phyloP scores from a whole-genome alignment of 2,113 vertebrate genomes.

The Numenius arquata region DNA sequence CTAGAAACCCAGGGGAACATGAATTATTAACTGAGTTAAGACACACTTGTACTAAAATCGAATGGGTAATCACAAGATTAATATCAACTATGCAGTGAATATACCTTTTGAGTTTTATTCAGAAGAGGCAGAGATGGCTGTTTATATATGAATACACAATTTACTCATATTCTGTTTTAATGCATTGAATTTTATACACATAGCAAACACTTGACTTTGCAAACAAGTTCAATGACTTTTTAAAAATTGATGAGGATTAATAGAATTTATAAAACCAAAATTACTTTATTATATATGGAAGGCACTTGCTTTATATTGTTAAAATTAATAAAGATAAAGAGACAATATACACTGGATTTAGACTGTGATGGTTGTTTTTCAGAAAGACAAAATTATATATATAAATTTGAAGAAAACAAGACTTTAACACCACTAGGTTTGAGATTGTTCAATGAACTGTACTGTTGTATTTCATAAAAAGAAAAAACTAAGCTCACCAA shows the following conservation, averaged over 20 bases:
- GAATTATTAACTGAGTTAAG: slow-evolving; percentile 47
- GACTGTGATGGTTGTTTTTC: not conserved
- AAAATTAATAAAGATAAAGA: not conserved
- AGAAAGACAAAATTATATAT: not conserved
- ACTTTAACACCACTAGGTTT: not conserved
- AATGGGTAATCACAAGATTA: slow-evolving; percentile 28
- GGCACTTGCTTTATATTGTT: not conserved
- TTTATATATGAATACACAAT: not conserved
- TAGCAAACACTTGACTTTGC: not conserved
- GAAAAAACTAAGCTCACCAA: not conserved
- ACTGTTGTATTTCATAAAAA: not conserved
- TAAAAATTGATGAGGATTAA: not conserved
- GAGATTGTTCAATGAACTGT: not conserved
- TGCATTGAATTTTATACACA: not conserved
- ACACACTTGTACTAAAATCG: not conserved
- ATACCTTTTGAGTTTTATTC: not conserved
- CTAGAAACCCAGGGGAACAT: not conserved
- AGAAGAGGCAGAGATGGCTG: not conserved
- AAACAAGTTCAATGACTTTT: not conserved
- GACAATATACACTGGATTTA: not conserved
- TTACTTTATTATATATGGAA: not conserved
- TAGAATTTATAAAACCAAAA: not conserved
- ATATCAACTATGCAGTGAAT: not conserved
- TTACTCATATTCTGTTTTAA: not conserved
- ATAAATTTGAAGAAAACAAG: not conserved